Evolutionary conservation across 53 echinoderm and acorn worm genomes (phyloP).

Genomic region (Patiria pectinifera): DNA sequence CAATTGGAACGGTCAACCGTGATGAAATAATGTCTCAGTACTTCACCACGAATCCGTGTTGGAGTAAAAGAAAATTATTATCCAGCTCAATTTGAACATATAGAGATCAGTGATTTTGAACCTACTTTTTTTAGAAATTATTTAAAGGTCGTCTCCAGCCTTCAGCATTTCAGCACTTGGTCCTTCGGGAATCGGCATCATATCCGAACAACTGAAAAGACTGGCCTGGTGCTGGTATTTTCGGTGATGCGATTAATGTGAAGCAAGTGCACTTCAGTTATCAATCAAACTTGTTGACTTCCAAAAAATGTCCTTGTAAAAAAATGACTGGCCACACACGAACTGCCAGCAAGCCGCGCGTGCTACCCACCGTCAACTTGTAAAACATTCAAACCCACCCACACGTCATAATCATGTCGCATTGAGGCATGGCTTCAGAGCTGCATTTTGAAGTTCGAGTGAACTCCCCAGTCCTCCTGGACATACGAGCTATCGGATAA

Average conservation of each 20-base stretch:
- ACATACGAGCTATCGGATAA: neutral
- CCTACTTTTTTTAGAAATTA: too few relatives aligned
- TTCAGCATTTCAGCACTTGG: neutral
- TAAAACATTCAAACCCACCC: constrained; percentile 7
- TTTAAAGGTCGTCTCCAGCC: too few relatives aligned
- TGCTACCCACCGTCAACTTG: constrained; percentile 7
- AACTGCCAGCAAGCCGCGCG: constrained; percentile 8
- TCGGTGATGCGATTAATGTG: neutral
- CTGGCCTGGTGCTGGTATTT: neutral
- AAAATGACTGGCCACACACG: constrained; percentile 37
- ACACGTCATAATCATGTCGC: neutral
- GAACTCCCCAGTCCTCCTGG: neutral
- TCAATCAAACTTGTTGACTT: constrained; percentile 19
- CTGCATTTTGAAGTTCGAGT: neutral
- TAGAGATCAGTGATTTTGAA: too few relatives aligned
- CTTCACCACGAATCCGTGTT: too few relatives aligned
- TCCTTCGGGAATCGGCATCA: neutral
- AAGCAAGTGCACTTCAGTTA: neutral
- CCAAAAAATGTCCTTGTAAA: neutral
- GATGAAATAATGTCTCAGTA: too few relatives aligned
- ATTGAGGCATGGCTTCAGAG: constrained; percentile 1
- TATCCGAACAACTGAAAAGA: neutral
- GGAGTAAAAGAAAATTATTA: too few relatives aligned
- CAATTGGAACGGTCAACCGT: too few relatives aligned
- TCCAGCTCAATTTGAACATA: too few relatives aligned